These are phyloP conservation scores for Cyanistes caeruleus DNA, from an alignment of 2,113 vertebrate genomes.

Conservation along the genomic window DNA sequence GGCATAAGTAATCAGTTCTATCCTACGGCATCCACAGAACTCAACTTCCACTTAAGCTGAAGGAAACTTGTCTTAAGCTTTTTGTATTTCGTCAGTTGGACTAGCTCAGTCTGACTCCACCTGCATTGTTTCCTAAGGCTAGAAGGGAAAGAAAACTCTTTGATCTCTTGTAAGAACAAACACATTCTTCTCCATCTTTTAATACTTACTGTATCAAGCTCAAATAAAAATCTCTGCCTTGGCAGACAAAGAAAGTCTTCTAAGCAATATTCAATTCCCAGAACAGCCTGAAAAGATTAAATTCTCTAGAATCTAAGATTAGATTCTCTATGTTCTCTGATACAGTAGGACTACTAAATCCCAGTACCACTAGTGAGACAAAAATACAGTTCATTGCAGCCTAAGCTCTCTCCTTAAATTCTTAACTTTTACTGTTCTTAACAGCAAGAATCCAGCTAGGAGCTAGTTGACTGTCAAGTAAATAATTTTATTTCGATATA, in stretches of 20 bases:
- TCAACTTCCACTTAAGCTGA: background rate
- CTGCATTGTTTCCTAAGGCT: background rate
- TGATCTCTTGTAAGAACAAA: background rate
- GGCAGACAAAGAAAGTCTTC: background rate
- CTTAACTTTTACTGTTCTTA: background rate
- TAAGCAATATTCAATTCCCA: background rate
- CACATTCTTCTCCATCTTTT: background rate
- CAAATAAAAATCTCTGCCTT: background rate
- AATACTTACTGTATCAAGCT: background rate
- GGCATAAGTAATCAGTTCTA: background rate
- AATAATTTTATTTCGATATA: background rate
- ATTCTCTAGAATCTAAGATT: background rate
- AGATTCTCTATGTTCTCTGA: background rate
- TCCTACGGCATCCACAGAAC: background rate
- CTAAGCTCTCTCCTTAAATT: background rate
- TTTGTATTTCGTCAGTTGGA: background rate
- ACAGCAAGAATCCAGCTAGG: background rate
- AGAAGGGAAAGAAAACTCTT: conserved; percentile 17
- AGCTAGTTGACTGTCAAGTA: background rate
- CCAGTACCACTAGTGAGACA: background rate
- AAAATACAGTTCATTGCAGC: background rate
- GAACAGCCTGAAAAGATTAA: background rate
- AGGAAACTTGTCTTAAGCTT: background rate
- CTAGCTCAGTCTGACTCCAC: background rate
- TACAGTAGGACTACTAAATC: background rate